These are phyloP conservation scores for Sympetrum striolatum DNA, from an alignment of 2,888 invertebrate species.

Conservation along the genomic window DNA sequence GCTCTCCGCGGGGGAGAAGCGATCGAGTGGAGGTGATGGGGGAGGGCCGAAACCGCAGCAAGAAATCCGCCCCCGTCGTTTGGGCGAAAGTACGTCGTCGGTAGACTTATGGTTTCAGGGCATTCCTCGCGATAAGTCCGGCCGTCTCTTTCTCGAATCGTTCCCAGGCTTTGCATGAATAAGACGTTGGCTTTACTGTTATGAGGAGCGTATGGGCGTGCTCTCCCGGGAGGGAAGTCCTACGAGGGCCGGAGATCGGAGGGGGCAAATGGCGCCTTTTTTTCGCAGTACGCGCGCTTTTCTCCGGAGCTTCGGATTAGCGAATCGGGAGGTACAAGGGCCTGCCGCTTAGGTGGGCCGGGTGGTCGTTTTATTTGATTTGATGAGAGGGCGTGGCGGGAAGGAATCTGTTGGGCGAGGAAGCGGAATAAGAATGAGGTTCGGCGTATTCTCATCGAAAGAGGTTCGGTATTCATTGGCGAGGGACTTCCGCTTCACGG, in stretches of 20 bases:
- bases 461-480: background rate
- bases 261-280: background rate
- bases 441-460: conserved; percentile 11
- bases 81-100: background rate
- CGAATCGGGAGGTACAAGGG: background rate
- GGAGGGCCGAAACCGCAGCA: background rate
- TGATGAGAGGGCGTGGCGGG: background rate
- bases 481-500: too few relatives aligned
- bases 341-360: background rate
- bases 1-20: background rate
- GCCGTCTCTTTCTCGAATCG: conserved; percentile 35
- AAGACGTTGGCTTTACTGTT: conserved; percentile 42
- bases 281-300: background rate
- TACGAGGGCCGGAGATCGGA: background rate
- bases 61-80: background rate
- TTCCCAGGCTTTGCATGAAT: conserved; percentile 25
- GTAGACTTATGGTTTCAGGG: conserved; percentile 29
- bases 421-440: conserved; percentile 32
- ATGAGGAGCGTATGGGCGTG: conserved; percentile 23
- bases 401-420: conserved; percentile 12
- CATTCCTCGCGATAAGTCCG: conserved; percentile 27
- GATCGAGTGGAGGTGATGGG: background rate
- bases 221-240: conserved; percentile 10
- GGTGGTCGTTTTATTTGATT: conserved; percentile 10
- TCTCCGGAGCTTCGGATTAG: conserved; percentile 23